Base-by-base conservation (phyloP, 1,140 invertebrate species). In the Drosophila baimaii region DNA sequence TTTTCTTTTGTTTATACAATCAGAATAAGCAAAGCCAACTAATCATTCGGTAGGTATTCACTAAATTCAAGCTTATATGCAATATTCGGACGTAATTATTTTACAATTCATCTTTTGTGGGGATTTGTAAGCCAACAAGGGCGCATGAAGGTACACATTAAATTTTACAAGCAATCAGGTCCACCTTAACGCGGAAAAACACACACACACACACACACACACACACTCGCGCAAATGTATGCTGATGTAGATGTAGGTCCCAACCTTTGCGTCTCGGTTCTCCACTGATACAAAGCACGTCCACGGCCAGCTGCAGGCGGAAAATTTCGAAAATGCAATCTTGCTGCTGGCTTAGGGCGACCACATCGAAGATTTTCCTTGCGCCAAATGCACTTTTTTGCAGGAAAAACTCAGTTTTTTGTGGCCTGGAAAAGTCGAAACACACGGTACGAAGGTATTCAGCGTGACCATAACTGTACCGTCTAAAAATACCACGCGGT, bases 261-360 rank as follows among this genome's bases (percentile, higher is more conserved):
- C 75, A 74, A 76, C 90, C 90, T 91, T 91, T 91, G 90, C 90
- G 85, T 88, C 86, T 90, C 85, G 90, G 80, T 91, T 90, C 72
- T 81, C 88, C 77, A 90, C 88, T 78, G 88, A 81, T 88, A 81
- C 82, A 90, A 84, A 91, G 90, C 90, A 91, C 84, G 85, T 90
- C 85, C 90, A 90, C 77, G 85, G 74, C 80, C 90, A 91, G 68
- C 82, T 83, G 78, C 90, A 91, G 75, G 85, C 83, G 68, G 90
- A 86, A 77, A 86, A 79, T 85, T 90, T 91, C 70, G 85, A 90
- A 90, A 91, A 91, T 90, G 90, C 85, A 91, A 91, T 91, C 91
- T 91, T 91, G 84, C 66, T 86, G 83, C 63, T 83, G 68, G 70
- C 73, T 83, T 72, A 85, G 64, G 52, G 64, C 52, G 75, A 71